These are phyloP conservation scores for Brenthis hecate DNA, from an alignment of 2,888 invertebrate genomes.

Conservation along the genomic window DNA sequence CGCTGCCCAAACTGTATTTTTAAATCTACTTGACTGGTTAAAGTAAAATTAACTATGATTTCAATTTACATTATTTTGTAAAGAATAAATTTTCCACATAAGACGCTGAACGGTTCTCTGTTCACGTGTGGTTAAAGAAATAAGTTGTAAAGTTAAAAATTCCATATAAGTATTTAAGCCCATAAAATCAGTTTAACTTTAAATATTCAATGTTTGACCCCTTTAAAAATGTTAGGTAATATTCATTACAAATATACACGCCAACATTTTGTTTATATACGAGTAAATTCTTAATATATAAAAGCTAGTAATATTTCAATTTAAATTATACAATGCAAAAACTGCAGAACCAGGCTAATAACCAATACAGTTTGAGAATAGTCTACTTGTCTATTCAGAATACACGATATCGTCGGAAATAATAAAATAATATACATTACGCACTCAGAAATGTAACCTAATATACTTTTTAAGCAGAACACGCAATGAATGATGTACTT, in stretches of 20 bases:
- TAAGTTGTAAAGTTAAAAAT: no score
- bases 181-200: no score
- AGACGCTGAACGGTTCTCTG: no score
- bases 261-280: not conserved
- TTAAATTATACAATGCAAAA: conserved; percentile 21
- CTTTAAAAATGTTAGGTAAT: no score
- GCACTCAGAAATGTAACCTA: not conserved
- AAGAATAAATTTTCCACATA: no score
- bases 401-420: conserved; percentile 1
- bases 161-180: no score
- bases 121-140: no score
- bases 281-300: not conserved
- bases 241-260: no score
- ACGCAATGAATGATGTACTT: conserved; percentile 17
- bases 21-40: no score
- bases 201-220: no score
- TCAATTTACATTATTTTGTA: no score
- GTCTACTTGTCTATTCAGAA: conserved; percentile 29
- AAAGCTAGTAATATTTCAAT: conserved; percentile 12
- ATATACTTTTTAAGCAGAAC: conserved; percentile 6
- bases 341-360: conserved; percentile 33
- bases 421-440: conserved; percentile 14
- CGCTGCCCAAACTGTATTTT: not conserved
- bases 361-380: conserved; percentile 39
- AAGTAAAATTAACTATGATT: no score